phyloP scores from a whole-genome alignment of 2,113 vertebrate species.

The Ibidorhyncha struthersii region DNA sequence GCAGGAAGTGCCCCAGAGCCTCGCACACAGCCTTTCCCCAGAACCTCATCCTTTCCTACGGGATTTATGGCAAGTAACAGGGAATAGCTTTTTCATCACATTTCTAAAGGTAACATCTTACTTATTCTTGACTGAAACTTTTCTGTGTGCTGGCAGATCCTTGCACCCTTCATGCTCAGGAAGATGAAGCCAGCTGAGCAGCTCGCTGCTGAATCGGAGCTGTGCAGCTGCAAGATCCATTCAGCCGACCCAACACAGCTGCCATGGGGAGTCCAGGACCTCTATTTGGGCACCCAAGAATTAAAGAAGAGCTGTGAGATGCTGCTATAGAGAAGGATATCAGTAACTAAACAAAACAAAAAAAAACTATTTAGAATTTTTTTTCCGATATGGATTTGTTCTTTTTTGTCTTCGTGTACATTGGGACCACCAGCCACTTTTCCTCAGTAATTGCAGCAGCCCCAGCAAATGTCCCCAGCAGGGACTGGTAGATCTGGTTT shows the following conservation, averaged over 20 bases:
- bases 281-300: not conserved
- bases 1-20: not conserved
- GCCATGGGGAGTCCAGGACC: accelerated
- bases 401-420: not conserved
- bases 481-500: not conserved
- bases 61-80: not conserved
- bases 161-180: not conserved
- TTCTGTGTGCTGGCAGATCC: not conserved
- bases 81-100: not conserved
- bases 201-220: accelerated
- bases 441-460: not conserved
- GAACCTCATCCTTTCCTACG: not conserved
- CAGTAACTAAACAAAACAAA: not conserved
- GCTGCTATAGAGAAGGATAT: not conserved
- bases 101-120: not conserved
- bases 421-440: not conserved
- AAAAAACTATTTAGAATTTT: not conserved
- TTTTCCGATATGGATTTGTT: not conserved
- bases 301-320: not conserved
- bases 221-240: not conserved
- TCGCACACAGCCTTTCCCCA: not conserved
- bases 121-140: not conserved
- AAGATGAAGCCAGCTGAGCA: not conserved
- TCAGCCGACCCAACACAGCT: not conserved
- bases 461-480: not conserved